Conservation (phyloP, 2,888 invertebrate genomes). For the Eupeodes latifasciatus region DNA sequence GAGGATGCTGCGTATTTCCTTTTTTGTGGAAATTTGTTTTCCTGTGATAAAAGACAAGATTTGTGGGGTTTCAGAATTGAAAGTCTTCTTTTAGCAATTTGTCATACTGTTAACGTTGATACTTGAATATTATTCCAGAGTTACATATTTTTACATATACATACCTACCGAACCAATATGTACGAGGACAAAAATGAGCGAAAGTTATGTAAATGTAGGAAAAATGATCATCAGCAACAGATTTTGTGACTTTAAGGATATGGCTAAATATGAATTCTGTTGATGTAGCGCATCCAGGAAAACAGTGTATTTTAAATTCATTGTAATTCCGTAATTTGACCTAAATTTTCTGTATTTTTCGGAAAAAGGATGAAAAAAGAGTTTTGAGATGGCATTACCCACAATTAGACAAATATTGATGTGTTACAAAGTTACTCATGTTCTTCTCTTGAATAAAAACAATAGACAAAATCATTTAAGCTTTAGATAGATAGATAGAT, state of each 20-base stretch:
- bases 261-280: neutral
- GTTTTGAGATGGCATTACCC: no score
- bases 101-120: constrained; percentile 27
- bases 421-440: no score
- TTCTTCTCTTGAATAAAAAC: no score
- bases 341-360: no score
- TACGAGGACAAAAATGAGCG: neutral
- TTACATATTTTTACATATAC: constrained; percentile 5
- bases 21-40: constrained; percentile 42
- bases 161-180: no score
- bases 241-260: constrained; percentile 1
- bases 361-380: no score
- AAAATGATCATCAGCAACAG: constrained; percentile 28
- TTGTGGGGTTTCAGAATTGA: constrained; percentile 26
- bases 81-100: constrained; percentile 38
- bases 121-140: neutral
- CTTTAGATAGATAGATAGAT: no score
- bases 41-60: constrained; percentile 38
- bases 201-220: neutral
- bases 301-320: no score
- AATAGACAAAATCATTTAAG: no score
- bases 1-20: constrained; percentile 26
- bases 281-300: neutral
- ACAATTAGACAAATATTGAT: no score
- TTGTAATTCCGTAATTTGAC: no score